Evolutionary conservation across 2,113 vertebrate genomes (phyloP), one percentile per base, ranked within the genome.

Genomic region (Phaethornis superciliosus): DNA sequence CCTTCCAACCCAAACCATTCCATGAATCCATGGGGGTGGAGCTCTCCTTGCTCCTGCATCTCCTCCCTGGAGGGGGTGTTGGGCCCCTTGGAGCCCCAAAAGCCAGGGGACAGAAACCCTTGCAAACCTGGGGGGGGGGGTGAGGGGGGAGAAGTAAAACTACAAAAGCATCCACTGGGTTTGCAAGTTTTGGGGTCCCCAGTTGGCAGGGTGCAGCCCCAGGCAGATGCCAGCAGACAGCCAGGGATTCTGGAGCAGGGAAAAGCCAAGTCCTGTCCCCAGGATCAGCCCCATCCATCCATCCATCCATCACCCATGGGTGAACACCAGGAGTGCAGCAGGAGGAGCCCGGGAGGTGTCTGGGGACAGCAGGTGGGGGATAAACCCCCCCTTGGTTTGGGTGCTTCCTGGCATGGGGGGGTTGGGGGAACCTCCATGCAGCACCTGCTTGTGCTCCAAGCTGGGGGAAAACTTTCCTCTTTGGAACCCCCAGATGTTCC

Each of bases 401-500:
- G 33, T 23, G 37, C 4, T 62, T 37, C 72, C 59, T 44, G 6
- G 5, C 7, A 2, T 0, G 0, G 8, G 33, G 42, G 70, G 58
- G 27, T 2, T 0, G 1, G 37, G 64, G 56, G 11, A 20, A 42
- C 24, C 69, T 75, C 59, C 60, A 21, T 4, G 0, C 0, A 51
- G 37, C 23, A 6, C 22, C 1, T 2, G 0, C 16, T 67, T 49
- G 1, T 2, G 0, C 16, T 67, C 37, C 2, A 0, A 7, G 17
- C 7, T 40, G 60, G 32, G 55, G 51, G 17, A 1, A 40, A 37
- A 63, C 3, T 23, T 6, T 65, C 28, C 2, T 54, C 67, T 68
- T 58, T 54, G 28, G 35, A 82, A 79, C 52, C 65, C 52, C 62
- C 58, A 67, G 13, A 44, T 75, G 33, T 72, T 84, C 54, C 54